These are phyloP conservation scores for Spodoptera frugiperda DNA, from an alignment of 1,140 invertebrate genomes.

Conservation along the genomic window DNA sequence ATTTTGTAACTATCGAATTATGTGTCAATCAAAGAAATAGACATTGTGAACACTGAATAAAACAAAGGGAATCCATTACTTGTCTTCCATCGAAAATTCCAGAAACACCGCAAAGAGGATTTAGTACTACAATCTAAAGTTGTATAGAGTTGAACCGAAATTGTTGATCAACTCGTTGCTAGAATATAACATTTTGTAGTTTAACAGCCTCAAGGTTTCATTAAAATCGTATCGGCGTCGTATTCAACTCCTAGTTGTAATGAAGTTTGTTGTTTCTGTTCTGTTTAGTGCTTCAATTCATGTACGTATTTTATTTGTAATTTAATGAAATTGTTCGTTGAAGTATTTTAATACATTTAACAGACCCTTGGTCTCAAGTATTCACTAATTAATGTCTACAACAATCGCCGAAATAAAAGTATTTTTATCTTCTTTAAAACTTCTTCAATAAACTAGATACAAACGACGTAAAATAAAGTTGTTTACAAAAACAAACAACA, in stretches of 20 bases:
- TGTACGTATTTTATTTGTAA: neutral
- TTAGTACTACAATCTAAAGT: conserved; percentile 10
- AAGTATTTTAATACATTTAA: no score
- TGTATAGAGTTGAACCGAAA: conserved; percentile 11
- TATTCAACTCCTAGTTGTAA: conserved; percentile 12
- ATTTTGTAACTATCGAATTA: no score
- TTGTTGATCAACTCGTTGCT: conserved; percentile 34
- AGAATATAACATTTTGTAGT: conserved; percentile 26
- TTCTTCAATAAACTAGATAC: neutral
- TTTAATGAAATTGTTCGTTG: neutral
- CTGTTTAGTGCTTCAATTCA: neutral
- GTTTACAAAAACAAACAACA: conserved; percentile 27
- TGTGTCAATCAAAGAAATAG: no score
- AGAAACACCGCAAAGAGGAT: conserved; percentile 55
- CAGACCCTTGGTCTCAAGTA: no score
- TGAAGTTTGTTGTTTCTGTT: neutral
- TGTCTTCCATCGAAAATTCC: conserved; percentile 46
- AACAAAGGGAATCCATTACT: neutral
- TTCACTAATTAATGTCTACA: no score
- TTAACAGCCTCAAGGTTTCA: conserved; percentile 11
- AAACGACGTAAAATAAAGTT: conserved; percentile 12
- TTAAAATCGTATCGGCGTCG: conserved; percentile 17
- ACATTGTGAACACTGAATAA: no score
- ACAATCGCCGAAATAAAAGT: no score
- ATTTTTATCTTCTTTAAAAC: no score